Base-by-base conservation (phyloP, 2,797 vertebrate genomes). In the Eurystomus glaucurus region DNA sequence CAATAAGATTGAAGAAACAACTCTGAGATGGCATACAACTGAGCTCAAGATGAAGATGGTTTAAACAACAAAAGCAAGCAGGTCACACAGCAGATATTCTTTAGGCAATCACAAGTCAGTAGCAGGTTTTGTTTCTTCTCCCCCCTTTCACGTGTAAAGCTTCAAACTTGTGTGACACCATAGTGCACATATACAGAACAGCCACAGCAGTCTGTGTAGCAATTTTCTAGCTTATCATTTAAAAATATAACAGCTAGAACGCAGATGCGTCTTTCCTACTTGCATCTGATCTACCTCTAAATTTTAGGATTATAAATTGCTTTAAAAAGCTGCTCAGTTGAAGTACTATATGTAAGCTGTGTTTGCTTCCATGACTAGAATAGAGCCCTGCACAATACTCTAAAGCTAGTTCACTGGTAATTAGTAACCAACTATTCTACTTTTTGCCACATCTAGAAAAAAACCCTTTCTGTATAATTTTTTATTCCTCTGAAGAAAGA, bases 331-430 rank as follows among this genome's bases (percentile, higher is more conserved):
- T 28, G 46, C 14, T 76, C 10, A 62, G 0, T 0, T 91, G 48
- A 88, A 88, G 16, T 25, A 35, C 14, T 78, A 54, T 4, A 31
- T 31, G 14, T 4, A 43, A 82, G 26, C 29, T 62, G 6, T 19
- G 10, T 55, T 91, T 88, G 28, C 35, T 77, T 85, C 55, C 19
- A 26, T 19, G 11, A 60, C 29, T 55, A 58, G 8, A 68, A 45
- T 0, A 70, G 29, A 90, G 11, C 6, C 23, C 35, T 46, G 12
- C 12, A 72, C 11, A 72, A 23, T 1, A 78, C 7, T 2, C 50
- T 71, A 88, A 50, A 84, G 48, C 12, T 68, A 90, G 6, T 50
- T 82, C 37, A 71, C 15, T 45, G 10, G 46, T 62, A 75, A 37
- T 10, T 6, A 31, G 4, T 25, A 80, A 15, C 9, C 2, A 69